Conservation (phyloP, 2,113 vertebrate species). For the Cheirogaleus medius region DNA sequence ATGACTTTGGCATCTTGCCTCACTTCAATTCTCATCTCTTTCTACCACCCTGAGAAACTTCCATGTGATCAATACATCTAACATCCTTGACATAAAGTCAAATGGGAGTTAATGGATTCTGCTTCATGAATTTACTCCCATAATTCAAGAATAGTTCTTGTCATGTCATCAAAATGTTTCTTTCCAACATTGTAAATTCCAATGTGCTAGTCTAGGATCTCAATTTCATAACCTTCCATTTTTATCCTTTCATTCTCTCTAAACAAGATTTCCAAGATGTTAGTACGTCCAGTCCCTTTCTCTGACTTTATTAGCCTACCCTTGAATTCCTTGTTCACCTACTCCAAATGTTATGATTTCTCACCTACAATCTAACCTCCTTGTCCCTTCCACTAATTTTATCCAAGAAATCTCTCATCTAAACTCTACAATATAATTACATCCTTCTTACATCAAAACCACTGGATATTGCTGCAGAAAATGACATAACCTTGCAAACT, state of each 20-base stretch:
- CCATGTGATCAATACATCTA: background rate
- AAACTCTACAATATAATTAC: background rate
- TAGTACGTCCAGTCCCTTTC: background rate
- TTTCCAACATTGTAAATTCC: background rate
- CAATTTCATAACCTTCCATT: background rate
- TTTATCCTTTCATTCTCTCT: background rate
- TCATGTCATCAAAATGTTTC: background rate
- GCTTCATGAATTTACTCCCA: background rate
- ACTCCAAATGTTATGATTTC: background rate
- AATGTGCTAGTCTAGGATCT: background rate
- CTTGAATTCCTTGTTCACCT: background rate
- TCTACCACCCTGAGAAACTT: background rate
- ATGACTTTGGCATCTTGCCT: background rate
- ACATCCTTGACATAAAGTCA: background rate
- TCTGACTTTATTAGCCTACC: background rate
- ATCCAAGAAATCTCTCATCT: background rate
- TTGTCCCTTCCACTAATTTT: background rate
- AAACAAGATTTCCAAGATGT: background rate
- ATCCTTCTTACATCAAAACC: background rate
- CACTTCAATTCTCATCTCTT: background rate
- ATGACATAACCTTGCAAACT: background rate
- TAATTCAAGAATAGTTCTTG: background rate
- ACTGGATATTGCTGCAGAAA: background rate
- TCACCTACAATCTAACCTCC: background rate
- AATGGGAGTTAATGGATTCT: background rate